Conservation (phyloP, 2,797 vertebrate species). For the Neosilurus hyrtlii region DNA sequence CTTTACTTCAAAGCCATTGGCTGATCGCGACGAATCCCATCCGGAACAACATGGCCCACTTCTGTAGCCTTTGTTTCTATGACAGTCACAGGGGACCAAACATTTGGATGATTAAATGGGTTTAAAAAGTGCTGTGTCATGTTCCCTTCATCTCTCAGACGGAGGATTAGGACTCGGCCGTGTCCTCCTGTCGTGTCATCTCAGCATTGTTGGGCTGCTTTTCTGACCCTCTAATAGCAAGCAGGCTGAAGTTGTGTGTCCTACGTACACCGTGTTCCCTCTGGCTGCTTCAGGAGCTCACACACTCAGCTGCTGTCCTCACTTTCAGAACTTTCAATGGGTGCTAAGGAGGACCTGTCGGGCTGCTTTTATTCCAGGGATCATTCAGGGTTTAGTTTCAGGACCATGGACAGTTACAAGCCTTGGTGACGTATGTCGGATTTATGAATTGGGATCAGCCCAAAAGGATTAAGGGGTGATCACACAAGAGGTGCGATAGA, state of each 20-base stretch:
- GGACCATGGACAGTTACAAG: conserved; percentile 32
- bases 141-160: conserved; percentile 70
- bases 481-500: no score
- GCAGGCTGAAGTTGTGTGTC: conserved; percentile 16
- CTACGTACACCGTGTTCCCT: conserved; percentile 12
- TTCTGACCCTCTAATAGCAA: conserved; percentile 38
- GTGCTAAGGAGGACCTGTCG: background rate
- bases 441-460: no score
- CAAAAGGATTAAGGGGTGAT: background rate
- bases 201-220: conserved; percentile 46
- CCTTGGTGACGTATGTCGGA: background rate
- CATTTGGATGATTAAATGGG: conserved; percentile 72
- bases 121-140: conserved; percentile 66
- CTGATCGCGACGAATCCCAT: conserved; percentile 32
- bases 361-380: conserved; percentile 6
- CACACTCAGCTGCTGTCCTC: conserved; percentile 1
- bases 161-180: conserved; percentile 67
- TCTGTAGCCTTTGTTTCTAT: background rate
- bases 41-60: background rate
- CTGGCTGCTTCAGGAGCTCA: conserved; percentile 25
- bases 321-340: background rate
- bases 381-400: conserved; percentile 32
- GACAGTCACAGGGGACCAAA: conserved; percentile 60
- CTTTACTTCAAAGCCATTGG: background rate
- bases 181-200: background rate